Conservation (phyloP, 2,113 vertebrate genomes). For the Fulmarus glacialis region DNA sequence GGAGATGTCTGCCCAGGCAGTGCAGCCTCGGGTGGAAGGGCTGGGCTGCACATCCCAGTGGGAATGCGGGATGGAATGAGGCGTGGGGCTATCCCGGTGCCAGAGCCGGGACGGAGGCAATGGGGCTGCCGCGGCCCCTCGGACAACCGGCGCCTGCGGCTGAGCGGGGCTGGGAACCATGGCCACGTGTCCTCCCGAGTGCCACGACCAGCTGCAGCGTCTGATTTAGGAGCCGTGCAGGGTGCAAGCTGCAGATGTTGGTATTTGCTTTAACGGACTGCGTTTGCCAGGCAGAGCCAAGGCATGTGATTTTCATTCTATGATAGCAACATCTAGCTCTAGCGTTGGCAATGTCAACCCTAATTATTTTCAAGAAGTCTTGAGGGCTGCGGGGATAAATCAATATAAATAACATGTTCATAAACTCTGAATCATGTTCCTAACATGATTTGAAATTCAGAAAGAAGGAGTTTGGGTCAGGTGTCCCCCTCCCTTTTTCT, state of each 20-base stretch:
- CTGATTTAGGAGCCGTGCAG: not conserved
- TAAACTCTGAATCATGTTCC: conserved; percentile 36
- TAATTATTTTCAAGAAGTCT: conserved; percentile 69
- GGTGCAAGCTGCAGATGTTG: not conserved
- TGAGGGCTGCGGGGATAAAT: conserved; percentile 70
- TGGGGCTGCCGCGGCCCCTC: not conserved
- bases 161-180: accelerated
- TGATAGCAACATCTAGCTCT: conserved; percentile 47
- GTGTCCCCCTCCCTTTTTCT: not conserved
- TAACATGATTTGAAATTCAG: conserved; percentile 45
- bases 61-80: not conserved
- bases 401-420: conserved; percentile 61
- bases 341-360: conserved; percentile 51
- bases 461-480: not conserved
- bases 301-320: conserved; percentile 16
- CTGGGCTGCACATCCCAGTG: not conserved
- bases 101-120: not conserved
- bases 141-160: accelerated
- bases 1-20: not conserved
- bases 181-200: not conserved
- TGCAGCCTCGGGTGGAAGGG: not conserved
- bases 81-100: not conserved
- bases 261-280: not conserved
- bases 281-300: not conserved
- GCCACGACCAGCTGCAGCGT: not conserved